These are phyloP conservation scores for Peromyscus polionotus DNA, from an alignment of 2,113 vertebrate genomes.

Conservation along the genomic window DNA sequence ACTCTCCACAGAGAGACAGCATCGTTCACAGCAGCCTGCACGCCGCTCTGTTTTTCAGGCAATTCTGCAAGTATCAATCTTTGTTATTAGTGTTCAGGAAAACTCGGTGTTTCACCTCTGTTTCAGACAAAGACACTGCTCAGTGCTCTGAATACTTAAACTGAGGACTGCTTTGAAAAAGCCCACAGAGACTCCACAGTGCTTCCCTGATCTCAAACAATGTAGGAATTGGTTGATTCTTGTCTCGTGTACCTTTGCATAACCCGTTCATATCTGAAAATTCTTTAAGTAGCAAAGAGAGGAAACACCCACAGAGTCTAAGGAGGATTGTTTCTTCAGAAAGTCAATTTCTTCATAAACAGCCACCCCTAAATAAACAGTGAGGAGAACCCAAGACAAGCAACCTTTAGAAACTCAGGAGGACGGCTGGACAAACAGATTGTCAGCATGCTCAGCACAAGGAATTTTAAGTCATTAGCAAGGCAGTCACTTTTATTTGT, in stretches of 20 bases:
- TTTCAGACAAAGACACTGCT: conserved; percentile 61
- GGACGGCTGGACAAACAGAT: neutral
- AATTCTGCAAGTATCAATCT: neutral
- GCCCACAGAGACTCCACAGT: conserved; percentile 5
- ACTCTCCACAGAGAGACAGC: conserved; percentile 74
- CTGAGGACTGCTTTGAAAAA: conserved; percentile 61
- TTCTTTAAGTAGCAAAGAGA: conserved; percentile 71
- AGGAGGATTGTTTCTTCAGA: conserved; percentile 68
- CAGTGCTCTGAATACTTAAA: conserved; percentile 58
- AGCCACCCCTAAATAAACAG: conserved; percentile 45
- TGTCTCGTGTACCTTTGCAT: neutral
- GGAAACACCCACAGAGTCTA: conserved; percentile 64
- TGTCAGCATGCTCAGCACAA: neutral
- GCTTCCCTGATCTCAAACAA: conserved; percentile 55
- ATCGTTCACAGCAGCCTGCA: conserved; percentile 50
- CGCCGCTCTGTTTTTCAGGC: conserved; percentile 64
- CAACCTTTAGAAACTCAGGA: neutral
- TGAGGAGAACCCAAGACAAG: conserved; percentile 36
- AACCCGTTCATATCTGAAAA: conserved; percentile 50
- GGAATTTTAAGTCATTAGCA: neutral
- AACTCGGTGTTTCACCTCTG: neutral
- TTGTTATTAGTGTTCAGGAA: conserved; percentile 37
- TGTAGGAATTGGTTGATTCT: conserved; percentile 52
- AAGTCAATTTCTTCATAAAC: conserved; percentile 68
- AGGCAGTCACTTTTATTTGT: neutral